A percentile compares a stretch with the other conserved stretches of the same genome.
Conservation (phyloP, 2,888 invertebrate genomes). For the Chalcosyrphus nemorum region DNA sequence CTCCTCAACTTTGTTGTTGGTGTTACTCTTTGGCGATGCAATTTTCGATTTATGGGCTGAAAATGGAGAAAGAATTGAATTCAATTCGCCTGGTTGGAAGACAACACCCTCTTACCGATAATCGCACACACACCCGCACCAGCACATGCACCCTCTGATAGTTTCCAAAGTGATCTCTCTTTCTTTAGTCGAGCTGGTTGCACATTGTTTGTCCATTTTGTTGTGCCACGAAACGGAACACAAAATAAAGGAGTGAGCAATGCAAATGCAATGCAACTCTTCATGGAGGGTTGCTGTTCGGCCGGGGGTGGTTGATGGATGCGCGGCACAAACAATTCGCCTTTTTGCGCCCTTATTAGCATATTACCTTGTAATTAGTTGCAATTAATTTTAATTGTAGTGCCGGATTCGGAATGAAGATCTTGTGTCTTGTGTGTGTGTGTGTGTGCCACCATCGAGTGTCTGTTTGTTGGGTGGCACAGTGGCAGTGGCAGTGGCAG, state of each 20-base stretch:
- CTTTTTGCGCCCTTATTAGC: constrained; percentile 75
- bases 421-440: no score
- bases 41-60: constrained; percentile 58
- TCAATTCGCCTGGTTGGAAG: constrained; percentile 38
- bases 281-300: constrained; percentile 37
- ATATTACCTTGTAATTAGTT: constrained; percentile 78
- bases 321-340: constrained; percentile 62
- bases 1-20: constrained; percentile 7
- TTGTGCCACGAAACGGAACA: constrained; percentile 69
- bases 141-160: background rate
- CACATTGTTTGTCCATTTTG: constrained; percentile 71
- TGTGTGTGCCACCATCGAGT: constrained; percentile 20
- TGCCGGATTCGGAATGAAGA: constrained; percentile 65
- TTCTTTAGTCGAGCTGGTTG: constrained; percentile 42
- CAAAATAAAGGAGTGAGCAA: constrained; percentile 55
- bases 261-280: constrained; percentile 53
- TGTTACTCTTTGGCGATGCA: constrained; percentile 40
- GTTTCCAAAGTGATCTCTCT: constrained; percentile 26
- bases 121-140: background rate
- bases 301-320: constrained; percentile 63
- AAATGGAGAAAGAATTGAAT: constrained; percentile 65
- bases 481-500: no score
- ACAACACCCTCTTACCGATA: background rate
- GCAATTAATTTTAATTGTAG: constrained; percentile 78
- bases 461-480: constrained; percentile 10